Evolutionary conservation across 2,888 invertebrate species (phyloP).

Genomic region (Malthinus seriepunctatus): DNA sequence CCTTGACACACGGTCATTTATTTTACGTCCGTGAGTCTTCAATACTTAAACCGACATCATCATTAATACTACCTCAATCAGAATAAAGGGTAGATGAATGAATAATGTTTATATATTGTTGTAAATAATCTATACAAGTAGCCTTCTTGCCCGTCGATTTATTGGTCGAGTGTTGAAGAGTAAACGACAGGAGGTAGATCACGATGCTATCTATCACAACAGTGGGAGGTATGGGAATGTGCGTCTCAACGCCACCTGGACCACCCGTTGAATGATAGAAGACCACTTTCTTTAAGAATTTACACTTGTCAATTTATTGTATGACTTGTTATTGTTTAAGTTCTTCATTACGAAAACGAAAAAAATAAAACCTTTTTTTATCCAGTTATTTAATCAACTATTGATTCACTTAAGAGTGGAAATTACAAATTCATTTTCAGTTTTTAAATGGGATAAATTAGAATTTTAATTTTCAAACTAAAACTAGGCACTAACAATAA

Average conservation of each 20-base stretch:
- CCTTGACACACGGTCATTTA: constrained; percentile 50
- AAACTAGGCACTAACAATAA: too few species aligned
- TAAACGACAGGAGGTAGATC: constrained; percentile 49
- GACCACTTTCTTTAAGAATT: constrained; percentile 41
- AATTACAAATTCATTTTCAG: too few species aligned
- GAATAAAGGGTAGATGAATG: constrained; percentile 21
- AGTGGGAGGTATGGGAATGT: constrained; percentile 47
- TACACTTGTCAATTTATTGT: constrained; percentile 41
- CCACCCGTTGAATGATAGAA: constrained; percentile 48
- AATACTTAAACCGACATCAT: constrained; percentile 39
- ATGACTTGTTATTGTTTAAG: constrained; percentile 28
- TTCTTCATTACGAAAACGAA: too few species aligned
- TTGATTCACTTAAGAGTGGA: too few species aligned
- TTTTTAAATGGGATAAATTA: too few species aligned
- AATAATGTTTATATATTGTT: constrained; percentile 16
- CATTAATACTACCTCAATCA: constrained; percentile 45
- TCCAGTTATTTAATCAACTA: too few species aligned
- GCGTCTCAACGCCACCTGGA: constrained; percentile 50
- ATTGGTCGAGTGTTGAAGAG: constrained; percentile 42
- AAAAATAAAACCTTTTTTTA: too few species aligned
- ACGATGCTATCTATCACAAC: constrained; percentile 50
- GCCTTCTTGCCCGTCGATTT: constrained; percentile 34
- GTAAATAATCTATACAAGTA: constrained; percentile 22
- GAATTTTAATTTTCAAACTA: too few species aligned
- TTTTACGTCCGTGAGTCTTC: constrained; percentile 41